Evolutionary conservation across 1,140 invertebrate genomes (phyloP).

Genomic region (Rhopalosiphum maidis): DNA sequence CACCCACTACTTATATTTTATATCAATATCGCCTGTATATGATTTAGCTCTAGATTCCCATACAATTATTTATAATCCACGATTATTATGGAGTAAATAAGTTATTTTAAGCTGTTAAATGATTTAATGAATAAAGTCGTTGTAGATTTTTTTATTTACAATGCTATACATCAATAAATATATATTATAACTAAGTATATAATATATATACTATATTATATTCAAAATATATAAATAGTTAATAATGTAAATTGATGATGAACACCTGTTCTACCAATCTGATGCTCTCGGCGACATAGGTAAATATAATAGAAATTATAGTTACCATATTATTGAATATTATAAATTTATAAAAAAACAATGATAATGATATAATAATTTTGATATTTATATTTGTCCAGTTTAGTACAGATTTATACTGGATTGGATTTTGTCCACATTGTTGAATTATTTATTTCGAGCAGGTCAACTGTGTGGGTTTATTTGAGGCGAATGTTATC

Average conservation of each 20-base stretch:
- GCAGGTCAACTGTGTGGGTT: background rate
- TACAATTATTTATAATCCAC: background rate
- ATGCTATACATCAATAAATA: background rate
- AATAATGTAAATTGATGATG: background rate
- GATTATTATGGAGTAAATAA: background rate
- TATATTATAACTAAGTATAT: no score
- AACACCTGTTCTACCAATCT: no score
- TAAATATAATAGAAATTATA: background rate
- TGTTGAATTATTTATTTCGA: background rate
- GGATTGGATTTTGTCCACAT: background rate
- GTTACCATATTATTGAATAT: background rate
- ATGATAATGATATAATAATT: background rate
- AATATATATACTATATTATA: no score
- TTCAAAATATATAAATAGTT: no score
- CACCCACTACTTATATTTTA: background rate
- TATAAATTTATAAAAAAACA: background rate
- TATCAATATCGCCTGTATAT: background rate
- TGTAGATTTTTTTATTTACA: background rate
- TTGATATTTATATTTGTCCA: background rate
- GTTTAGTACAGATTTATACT: background rate
- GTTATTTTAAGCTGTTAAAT: background rate
- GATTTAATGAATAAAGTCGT: background rate
- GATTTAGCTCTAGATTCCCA: no score
- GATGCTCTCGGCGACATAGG: background rate
- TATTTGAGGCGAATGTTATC: background rate